Conservation (phyloP, 2,888 invertebrate genomes). For the Tubulanus polymorphus region DNA sequence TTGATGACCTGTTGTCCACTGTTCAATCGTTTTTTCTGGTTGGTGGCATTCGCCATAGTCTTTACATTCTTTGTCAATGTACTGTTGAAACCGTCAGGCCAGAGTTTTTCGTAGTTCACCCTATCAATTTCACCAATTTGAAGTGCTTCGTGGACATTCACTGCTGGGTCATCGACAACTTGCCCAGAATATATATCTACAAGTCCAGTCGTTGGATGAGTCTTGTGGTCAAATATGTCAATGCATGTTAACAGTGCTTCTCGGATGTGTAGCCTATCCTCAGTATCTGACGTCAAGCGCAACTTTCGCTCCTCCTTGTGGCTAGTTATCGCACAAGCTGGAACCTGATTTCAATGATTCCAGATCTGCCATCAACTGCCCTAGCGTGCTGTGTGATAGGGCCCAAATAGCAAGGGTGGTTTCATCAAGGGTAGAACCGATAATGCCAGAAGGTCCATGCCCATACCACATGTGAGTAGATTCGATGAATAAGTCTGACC, state of each 20-base stretch:
- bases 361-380: slow-evolving; percentile 4
- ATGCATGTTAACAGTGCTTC: slow-evolving; percentile 12
- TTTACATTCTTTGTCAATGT: slow-evolving; percentile 9
- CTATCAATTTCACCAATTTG: slow-evolving; percentile 10
- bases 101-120: slow-evolving; percentile 9
- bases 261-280: slow-evolving; percentile 13
- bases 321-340: background rate
- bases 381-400: slow-evolving; percentile 14
- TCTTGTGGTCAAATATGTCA: slow-evolving; percentile 13
- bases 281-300: slow-evolving; percentile 11
- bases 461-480: slow-evolving; percentile 30
- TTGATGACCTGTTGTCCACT: no score
- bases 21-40: slow-evolving; percentile 7
- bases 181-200: slow-evolving; percentile 12
- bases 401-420: background rate
- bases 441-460: slow-evolving; percentile 22
- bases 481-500: slow-evolving; percentile 29
- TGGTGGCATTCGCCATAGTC: slow-evolving; percentile 9
- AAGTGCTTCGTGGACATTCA: slow-evolving; percentile 16
- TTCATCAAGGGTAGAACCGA: slow-evolving; percentile 22
- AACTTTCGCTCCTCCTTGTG: slow-evolving; percentile 20
- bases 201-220: slow-evolving; percentile 6
- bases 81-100: slow-evolving; percentile 13
- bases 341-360: background rate
- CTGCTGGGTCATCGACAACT: slow-evolving; percentile 1